Evolutionary conservation across 2,888 invertebrate genomes (phyloP).

Genomic region (Julus scandinavius): DNA sequence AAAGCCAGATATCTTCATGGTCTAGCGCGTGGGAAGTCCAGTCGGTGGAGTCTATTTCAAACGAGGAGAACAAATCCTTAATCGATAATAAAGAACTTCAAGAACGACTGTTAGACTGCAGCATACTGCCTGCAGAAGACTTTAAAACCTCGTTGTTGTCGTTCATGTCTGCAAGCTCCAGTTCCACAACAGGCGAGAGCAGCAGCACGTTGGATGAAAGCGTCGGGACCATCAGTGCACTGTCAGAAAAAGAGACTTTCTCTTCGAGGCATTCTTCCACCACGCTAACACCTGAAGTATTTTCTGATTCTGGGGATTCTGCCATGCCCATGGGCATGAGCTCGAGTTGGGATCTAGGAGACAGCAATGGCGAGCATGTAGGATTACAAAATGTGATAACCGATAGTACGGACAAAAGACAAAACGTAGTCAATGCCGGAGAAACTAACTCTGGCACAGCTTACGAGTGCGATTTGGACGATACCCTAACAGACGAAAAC

Average conservation of each 20-base stretch:
- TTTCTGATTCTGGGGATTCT: constrained; percentile 53
- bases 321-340: constrained; percentile 51
- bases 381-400: constrained; percentile 9
- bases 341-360: constrained; percentile 49
- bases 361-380: background rate
- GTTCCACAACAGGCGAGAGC: constrained; percentile 49
- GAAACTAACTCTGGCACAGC: background rate
- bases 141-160: constrained; percentile 17
- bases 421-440: background rate
- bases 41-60: background rate
- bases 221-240: constrained; percentile 35
- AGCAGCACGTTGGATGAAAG: constrained; percentile 54
- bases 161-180: constrained; percentile 49
- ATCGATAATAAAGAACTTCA: background rate
- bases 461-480: constrained; percentile 12
- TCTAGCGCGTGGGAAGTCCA: background rate
- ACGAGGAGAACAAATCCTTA: constrained; percentile 1
- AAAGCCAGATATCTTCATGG: background rate
- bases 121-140: background rate
- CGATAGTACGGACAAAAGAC: background rate
- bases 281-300: constrained; percentile 53
- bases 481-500: constrained; percentile 29
- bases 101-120: background rate
- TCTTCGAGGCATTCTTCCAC: constrained; percentile 50
- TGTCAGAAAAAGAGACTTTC: constrained; percentile 47